Evolutionary conservation across 2,888 invertebrate genomes (phyloP).

Genomic region (Eupelmus urozonus): DNA sequence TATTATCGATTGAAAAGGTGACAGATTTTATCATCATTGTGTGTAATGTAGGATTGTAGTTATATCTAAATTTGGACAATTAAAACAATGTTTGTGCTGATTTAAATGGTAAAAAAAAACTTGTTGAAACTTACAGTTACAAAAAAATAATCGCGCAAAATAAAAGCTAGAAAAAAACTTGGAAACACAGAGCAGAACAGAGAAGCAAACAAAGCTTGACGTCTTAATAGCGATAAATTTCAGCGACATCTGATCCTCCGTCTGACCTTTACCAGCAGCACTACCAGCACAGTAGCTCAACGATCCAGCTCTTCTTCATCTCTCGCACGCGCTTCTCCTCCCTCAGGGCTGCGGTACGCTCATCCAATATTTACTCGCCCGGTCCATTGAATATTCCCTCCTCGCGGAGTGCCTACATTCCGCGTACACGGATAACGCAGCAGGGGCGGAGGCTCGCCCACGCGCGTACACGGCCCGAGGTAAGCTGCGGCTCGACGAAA

Average conservation of each 20-base stretch:
- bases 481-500: background rate
- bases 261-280: conserved; percentile 1
- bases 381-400: conserved; percentile 72
- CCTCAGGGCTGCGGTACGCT: conserved; percentile 61
- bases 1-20: no score
- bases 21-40: no score
- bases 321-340: conserved; percentile 41
- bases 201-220: no score
- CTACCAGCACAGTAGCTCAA: no score
- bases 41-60: no score
- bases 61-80: no score
- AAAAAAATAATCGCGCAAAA: no score
- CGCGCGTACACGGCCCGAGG: background rate
- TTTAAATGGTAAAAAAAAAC: no score
- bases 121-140: no score
- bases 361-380: conserved; percentile 74
- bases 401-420: conserved; percentile 67
- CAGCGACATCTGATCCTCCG: conserved; percentile 63
- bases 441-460: conserved; percentile 15
- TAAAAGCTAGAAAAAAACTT: no score
- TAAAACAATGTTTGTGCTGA: no score
- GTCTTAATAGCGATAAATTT: conserved; percentile 66
- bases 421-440: conserved; percentile 68
- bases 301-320: background rate
- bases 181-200: background rate